Base-by-base conservation (phyloP, 1,140 invertebrate species). In the Drosophila oshimai region DNA sequence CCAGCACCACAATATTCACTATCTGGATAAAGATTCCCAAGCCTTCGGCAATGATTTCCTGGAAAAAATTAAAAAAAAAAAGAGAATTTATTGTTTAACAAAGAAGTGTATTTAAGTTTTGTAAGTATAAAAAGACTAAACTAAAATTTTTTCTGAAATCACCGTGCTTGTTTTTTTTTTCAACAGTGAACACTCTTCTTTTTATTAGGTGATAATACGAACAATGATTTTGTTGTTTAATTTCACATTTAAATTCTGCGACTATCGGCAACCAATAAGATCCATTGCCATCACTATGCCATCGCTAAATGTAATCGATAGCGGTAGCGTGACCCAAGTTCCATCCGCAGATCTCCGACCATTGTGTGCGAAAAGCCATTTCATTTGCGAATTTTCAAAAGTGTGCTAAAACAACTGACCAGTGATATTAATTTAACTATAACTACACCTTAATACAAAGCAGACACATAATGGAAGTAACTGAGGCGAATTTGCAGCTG, bases 401-500 rank as follows among this genome's bases (percentile, higher is more conserved):
- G 6, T 42, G 13, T 15, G 29, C 20, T 42, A 12, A 34, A 60
- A 76, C 29, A 42, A 3, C 6, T 5, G 26, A 22, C 41, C 13
- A 39, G 58, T 64, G 39, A 55, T 36, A 50, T 24, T 31, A 45
- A 51, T 44, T 54, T 46, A 55, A 42, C 20, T 29, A 41, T 0
- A 70, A 45, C 26, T 37, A n/a, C 29, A 9, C 1, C 7, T 5
- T 6, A 12, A 13, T 46, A n/a, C 4, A 44, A 45, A 20, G 10
- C 17, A 45, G n/a, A 31, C 10, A 0, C 17, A 50, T 33, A 70
- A 97, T 97, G 96, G 96, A 97, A 81, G 92, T 97, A 4, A 96
- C 94, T 0, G 96, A 97, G 42, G 94, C 95, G 34, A 97, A 97
- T 92, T 92, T 99, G 39, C 91, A 94, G 54, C 95, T 95, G 3